These are phyloP conservation scores for Tachuris rubrigastra DNA, from an alignment of 2,113 vertebrate species.

Conservation along the genomic window DNA sequence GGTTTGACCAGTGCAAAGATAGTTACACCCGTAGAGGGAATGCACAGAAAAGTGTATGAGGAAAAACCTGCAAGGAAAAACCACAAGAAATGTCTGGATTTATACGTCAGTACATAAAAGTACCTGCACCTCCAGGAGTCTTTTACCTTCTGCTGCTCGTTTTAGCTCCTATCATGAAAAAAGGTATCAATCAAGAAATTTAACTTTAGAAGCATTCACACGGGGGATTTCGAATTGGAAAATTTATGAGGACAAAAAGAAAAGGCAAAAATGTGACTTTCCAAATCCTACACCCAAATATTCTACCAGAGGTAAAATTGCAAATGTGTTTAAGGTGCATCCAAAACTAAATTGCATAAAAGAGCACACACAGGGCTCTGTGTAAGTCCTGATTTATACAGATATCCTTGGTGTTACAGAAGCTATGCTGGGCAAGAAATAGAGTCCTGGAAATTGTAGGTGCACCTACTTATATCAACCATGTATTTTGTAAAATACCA, in stretches of 20 bases:
- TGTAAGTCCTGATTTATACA: background rate
- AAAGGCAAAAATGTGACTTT: background rate
- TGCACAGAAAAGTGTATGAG: background rate
- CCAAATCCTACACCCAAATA: background rate
- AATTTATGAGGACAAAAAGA: background rate
- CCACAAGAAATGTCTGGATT: background rate
- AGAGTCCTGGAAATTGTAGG: background rate
- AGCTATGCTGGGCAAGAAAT: background rate
- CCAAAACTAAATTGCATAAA: background rate
- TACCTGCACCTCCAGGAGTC: background rate
- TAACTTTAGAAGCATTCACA: background rate
- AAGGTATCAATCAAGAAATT: background rate
- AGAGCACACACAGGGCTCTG: background rate
- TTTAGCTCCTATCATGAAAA: background rate
- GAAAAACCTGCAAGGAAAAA: too few relatives aligned
- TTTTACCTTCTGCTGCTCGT: background rate
- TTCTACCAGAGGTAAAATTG: background rate
- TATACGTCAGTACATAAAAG: background rate
- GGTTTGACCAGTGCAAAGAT: background rate
- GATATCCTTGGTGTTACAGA: background rate
- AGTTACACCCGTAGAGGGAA: background rate
- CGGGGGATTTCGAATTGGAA: background rate
- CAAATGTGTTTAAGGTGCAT: background rate
- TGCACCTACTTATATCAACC: background rate
- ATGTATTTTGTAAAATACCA: accelerated